These are phyloP conservation scores for Lepilemur septentrionalis DNA, from an alignment of 2,797 vertebrate species.

Conservation along the genomic window DNA sequence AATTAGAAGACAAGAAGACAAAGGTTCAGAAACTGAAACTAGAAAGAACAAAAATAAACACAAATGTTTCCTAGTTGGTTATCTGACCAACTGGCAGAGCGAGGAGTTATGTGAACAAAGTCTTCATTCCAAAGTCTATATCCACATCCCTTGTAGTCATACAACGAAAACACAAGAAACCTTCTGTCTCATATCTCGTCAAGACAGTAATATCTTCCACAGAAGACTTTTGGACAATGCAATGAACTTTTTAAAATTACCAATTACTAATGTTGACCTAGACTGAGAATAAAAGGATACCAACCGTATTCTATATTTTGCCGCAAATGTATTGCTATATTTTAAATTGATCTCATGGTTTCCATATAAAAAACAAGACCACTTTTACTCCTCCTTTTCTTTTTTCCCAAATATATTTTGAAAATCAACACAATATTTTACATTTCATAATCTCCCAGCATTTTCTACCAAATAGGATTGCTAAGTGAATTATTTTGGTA, in stretches of 20 bases:
- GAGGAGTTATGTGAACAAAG: neutral
- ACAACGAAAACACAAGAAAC: neutral
- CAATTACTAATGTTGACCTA: neutral
- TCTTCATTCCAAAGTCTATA: neutral
- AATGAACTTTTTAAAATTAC: neutral
- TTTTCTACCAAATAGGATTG: neutral
- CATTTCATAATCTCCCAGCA: neutral
- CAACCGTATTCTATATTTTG: neutral
- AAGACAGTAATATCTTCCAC: neutral
- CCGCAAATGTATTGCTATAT: neutral
- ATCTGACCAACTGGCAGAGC: neutral
- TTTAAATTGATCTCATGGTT: neutral
- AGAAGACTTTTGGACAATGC: neutral
- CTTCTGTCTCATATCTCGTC: neutral
- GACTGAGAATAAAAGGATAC: neutral
- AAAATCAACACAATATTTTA: neutral
- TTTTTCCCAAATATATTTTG: neutral
- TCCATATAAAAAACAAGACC: neutral
- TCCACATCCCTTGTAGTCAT: neutral
- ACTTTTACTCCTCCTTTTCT: neutral
- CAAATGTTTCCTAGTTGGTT: neutral
- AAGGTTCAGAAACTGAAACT: neutral
- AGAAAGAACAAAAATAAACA: neutral
- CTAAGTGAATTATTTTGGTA: neutral
- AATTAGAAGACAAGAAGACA: neutral